Evolutionary conservation across 2,797 vertebrate species (phyloP).

Genomic region (Cirrhinus mrigala): DNA sequence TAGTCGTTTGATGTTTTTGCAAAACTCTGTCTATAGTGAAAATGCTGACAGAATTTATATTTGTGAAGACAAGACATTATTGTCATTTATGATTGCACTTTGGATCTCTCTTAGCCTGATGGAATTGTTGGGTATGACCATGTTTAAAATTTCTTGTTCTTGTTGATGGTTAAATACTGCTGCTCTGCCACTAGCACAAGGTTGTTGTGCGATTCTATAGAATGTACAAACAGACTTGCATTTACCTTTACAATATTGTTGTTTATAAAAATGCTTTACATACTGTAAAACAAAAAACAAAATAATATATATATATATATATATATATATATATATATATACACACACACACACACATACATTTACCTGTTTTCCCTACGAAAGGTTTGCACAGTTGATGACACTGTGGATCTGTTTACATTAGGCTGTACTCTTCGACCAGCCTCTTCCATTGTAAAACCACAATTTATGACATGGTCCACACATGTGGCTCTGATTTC

Average conservation of each 20-base stretch:
- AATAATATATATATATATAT: too few relatives aligned
- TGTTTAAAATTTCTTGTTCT: neutral
- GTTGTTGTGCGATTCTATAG: neutral
- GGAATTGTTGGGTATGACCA: conserved; percentile 1
- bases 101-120: neutral
- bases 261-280: neutral
- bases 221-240: neutral
- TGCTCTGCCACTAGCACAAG: neutral
- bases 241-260: conserved; percentile 10
- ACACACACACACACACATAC: too few relatives aligned
- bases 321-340: too few relatives aligned
- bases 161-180: neutral
- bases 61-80: too few relatives aligned
- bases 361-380: neutral
- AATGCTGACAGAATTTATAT: conserved; percentile 2
- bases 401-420: neutral
- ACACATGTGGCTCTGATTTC: neutral
- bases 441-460: neutral
- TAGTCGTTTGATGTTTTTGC: neutral
- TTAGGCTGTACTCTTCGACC: neutral
- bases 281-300: neutral
- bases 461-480: neutral
- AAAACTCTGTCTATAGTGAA: neutral
- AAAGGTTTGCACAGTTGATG: neutral
- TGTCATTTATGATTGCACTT: conserved; percentile 1